phyloP scores from a whole-genome alignment of 2,797 vertebrate genomes.

The Falco novaeseelandiae region DNA sequence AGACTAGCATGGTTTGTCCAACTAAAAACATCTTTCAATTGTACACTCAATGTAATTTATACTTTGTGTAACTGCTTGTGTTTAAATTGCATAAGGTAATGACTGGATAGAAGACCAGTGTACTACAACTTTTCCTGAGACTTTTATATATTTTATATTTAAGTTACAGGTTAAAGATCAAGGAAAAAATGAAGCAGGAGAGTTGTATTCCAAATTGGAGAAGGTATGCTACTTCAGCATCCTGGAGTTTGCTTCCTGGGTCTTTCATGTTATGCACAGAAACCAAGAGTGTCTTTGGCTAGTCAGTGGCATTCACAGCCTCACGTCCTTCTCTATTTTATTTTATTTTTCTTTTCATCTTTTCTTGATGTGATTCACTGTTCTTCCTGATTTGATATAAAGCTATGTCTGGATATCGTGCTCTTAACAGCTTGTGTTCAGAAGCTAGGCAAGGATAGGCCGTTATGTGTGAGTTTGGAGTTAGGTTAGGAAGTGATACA shows the following conservation, averaged over 20 bases:
- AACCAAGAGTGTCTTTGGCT: neutral
- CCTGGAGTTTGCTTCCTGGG: neutral
- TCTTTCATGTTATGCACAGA: neutral
- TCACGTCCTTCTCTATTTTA: neutral
- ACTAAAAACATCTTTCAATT: neutral
- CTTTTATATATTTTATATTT: conserved; percentile 51
- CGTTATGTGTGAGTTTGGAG: neutral
- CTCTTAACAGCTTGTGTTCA: neutral
- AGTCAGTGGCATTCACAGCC: neutral
- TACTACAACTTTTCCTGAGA: neutral
- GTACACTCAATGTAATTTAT: neutral
- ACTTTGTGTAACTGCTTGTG: neutral
- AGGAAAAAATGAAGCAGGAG: conserved; percentile 92
- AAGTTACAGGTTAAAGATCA: conserved; percentile 92
- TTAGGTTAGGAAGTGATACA: neutral
- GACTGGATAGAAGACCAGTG: neutral
- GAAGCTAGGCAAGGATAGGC: neutral
- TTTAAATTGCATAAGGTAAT: neutral
- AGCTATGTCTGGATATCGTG: neutral
- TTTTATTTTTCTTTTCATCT: neutral
- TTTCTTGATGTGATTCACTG: neutral
- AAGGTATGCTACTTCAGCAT: conserved; percentile 82
- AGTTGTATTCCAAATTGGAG: conserved; percentile 88
- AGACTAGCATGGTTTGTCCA: neutral
- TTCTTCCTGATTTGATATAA: neutral